Conservation (phyloP, 2,113 vertebrate species). For the Willisornis vidua region DNA sequence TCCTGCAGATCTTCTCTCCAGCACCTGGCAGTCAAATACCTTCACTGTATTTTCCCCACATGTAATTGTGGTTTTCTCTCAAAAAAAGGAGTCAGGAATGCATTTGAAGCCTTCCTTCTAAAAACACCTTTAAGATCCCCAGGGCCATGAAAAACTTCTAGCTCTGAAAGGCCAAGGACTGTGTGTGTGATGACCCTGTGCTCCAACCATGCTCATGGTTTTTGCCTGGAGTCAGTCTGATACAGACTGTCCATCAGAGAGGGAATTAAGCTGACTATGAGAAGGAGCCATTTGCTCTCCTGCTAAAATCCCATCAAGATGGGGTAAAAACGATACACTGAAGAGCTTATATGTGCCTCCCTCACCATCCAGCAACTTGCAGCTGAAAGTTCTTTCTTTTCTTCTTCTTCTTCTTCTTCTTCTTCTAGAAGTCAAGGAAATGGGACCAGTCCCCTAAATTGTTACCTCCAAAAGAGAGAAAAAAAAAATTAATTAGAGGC, state of each 20-base stretch:
- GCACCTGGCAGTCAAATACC: not conserved
- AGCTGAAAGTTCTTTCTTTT: not conserved
- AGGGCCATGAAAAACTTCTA: not conserved
- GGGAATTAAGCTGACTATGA: not conserved
- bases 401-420: fast-evolving
- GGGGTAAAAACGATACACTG: not conserved
- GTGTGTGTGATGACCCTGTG: not conserved
- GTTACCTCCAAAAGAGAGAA: not conserved
- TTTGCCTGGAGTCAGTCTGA: not conserved
- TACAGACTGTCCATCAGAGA: not conserved
- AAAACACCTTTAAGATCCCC: not conserved
- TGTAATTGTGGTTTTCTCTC: conserved; percentile 20
- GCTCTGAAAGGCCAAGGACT: not conserved
- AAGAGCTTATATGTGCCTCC: not conserved
- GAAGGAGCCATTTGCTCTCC: not conserved
- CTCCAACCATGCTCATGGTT: not conserved
- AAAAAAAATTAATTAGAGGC: fast-evolving
- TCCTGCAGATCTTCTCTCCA: not conserved
- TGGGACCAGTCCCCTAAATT: not conserved
- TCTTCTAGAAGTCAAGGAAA: not conserved
- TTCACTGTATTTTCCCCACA: not conserved
- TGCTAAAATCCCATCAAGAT: not conserved
- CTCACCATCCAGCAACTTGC: not conserved
- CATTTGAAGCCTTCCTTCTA: not conserved
- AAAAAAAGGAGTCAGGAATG: not conserved